These are phyloP conservation scores for Siniperca obscura DNA, from an alignment of 2,797 vertebrate species.

Conservation along the genomic window DNA sequence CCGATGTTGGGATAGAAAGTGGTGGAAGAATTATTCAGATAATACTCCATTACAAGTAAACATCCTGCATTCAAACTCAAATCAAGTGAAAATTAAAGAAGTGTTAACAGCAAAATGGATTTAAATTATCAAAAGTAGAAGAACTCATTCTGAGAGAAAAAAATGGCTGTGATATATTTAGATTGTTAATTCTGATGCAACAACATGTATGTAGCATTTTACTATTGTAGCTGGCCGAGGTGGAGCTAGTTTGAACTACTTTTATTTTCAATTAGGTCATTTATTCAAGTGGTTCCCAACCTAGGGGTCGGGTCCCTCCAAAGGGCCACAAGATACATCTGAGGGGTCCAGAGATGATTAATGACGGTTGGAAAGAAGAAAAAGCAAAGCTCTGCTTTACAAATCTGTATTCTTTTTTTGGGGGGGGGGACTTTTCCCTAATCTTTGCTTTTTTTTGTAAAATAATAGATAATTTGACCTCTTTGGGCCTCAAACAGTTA, in stretches of 20 bases:
- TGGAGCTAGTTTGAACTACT: not conserved
- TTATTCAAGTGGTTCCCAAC: not conserved
- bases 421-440: not conserved
- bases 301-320: not conserved
- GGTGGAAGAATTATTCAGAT: not conserved
- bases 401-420: not conserved
- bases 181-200: not conserved
- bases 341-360: not conserved
- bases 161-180: not conserved
- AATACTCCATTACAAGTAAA: not conserved
- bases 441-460: conserved; percentile 1
- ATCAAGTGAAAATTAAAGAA: not conserved
- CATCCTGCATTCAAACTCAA: not conserved
- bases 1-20: not conserved
- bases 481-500: not conserved
- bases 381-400: not conserved
- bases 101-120: not conserved
- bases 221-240: not conserved
- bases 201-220: not conserved
- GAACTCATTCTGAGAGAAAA: not conserved
- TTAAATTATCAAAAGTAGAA: not conserved
- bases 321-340: not conserved
- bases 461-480: not conserved
- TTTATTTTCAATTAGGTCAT: not conserved
- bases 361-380: not conserved